phyloP scores from a whole-genome alignment of 2,797 vertebrate genomes.

The Carduelis carduelis region DNA sequence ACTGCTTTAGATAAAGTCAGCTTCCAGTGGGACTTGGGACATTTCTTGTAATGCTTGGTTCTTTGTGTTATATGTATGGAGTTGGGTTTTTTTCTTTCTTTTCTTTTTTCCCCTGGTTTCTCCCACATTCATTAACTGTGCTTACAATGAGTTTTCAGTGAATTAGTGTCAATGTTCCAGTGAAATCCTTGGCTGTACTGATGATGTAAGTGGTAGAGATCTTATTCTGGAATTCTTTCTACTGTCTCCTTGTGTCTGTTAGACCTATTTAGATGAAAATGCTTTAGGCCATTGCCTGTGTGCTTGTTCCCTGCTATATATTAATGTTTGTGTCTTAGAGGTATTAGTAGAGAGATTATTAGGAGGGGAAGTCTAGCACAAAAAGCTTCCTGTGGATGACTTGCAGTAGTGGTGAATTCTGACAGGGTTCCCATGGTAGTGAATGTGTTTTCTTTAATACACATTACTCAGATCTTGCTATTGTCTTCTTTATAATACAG shows the following conservation, averaged over 20 bases:
- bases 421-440: conserved; percentile 21
- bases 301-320: background rate
- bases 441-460: conserved; percentile 5
- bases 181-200: background rate
- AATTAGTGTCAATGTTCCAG: background rate
- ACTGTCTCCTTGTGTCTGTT: background rate
- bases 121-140: background rate
- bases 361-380: background rate
- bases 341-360: background rate
- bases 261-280: background rate
- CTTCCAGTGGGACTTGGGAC: background rate
- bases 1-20: background rate
- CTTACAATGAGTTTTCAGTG: background rate
- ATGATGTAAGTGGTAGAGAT: background rate
- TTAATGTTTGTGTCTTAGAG: background rate
- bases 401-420: background rate
- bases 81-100: background rate
- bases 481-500: background rate
- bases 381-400: background rate
- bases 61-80: background rate
- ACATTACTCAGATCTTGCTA: background rate
- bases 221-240: background rate
- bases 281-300: background rate
- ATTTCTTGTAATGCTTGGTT: background rate
- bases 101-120: background rate